phyloP scores from a whole-genome alignment of 30 jellyfish, hydroid and myxozoan genomes.

The Chironex yamaguchii region DNA sequence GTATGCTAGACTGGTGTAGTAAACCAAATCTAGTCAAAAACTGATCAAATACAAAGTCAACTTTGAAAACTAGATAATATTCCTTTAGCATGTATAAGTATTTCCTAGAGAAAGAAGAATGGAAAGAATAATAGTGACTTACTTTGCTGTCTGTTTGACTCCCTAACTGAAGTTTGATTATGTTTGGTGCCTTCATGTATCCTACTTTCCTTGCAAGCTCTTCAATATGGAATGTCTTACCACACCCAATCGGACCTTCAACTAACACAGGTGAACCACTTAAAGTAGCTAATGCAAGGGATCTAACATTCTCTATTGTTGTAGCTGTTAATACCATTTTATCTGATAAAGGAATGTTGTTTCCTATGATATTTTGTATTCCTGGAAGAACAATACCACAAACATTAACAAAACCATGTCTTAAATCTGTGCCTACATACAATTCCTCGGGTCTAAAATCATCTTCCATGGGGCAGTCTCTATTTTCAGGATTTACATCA shows the following conservation, averaged over 20 bases:
- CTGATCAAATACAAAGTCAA: not conserved
- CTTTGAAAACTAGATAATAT: not conserved
- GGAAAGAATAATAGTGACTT: not conserved
- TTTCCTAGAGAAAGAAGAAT: not conserved
- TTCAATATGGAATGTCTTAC: constrained; percentile 86
- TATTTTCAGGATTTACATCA: no score
- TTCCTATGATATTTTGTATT: no score
- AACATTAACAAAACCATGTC: not conserved
- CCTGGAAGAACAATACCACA: not conserved
- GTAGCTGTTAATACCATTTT: constrained; percentile 40
- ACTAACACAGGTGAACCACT: constrained; percentile 64
- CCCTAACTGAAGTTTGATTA: constrained; percentile 90
- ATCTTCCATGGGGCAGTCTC: no score
- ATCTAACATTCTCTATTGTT: not conserved
- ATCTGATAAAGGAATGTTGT: not conserved
- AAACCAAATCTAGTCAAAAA: not conserved
- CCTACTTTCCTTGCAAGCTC: constrained; percentile 79
- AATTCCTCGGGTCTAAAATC: no score
- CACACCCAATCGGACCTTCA: constrained; percentile 89
- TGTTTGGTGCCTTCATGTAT: constrained; percentile 59
- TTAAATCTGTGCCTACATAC: no score
- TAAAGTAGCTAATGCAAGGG: constrained; percentile 1
- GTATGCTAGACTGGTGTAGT: not conserved
- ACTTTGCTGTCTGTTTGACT: constrained; percentile 96
- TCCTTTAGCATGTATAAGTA: no score